phyloP scores from a whole-genome alignment of 1,140 invertebrate genomes.

The Paracyclopina nana region DNA sequence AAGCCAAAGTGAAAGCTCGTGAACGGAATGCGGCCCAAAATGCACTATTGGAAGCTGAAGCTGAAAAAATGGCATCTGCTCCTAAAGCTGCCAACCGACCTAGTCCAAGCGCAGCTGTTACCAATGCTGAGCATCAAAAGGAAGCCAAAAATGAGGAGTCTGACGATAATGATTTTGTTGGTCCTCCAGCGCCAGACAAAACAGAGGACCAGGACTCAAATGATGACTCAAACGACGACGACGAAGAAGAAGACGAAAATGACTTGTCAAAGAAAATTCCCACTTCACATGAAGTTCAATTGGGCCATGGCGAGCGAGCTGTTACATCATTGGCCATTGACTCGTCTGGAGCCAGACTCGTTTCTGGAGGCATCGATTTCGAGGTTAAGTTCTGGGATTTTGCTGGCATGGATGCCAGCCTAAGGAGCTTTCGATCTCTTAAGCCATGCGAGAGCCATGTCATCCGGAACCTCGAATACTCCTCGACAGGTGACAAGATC shows the following conservation, averaged over 20 bases:
- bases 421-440: slow-evolving; percentile 73
- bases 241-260: slow-evolving; percentile 15
- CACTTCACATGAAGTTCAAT: slow-evolving; percentile 50
- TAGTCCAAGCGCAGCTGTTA: too few species aligned
- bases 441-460: slow-evolving; percentile 67
- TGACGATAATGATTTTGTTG: too few species aligned
- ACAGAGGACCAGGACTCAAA: too few species aligned
- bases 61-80: too few species aligned
- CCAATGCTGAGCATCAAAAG: too few species aligned
- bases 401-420: slow-evolving; percentile 79
- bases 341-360: slow-evolving; percentile 71
- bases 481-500: slow-evolving; percentile 61
- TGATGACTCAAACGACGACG: slow-evolving; percentile 17
- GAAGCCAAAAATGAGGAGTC: too few species aligned
- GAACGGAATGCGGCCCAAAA: too few species aligned
- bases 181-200: too few species aligned
- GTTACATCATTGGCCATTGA: slow-evolving; percentile 72
- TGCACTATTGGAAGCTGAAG: too few species aligned
- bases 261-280: slow-evolving; percentile 38
- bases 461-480: slow-evolving; percentile 11
- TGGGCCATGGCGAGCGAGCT: slow-evolving; percentile 65
- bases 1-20: too few species aligned
- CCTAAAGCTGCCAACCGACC: too few species aligned
- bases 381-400: slow-evolving; percentile 96
- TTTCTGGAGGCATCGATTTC: slow-evolving; percentile 61